These are phyloP conservation scores for Cardiocondyla obscurior DNA, from an alignment of 1,140 invertebrate species.

Conservation along the genomic window DNA sequence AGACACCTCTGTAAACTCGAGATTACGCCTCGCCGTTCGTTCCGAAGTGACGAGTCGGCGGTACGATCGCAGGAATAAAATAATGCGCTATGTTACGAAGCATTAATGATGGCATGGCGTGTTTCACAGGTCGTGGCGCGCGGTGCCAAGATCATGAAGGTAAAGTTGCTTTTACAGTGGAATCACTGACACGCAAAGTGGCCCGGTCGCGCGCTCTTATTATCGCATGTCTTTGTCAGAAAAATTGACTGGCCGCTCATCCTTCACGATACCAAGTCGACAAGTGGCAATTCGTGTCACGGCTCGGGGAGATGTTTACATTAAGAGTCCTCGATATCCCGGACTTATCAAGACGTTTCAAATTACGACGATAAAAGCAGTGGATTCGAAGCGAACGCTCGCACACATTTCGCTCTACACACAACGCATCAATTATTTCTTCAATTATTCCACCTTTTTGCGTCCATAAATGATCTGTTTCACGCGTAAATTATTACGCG, in stretches of 20 bases:
- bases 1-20: not conserved
- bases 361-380: not conserved
- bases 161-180: slow-evolving; percentile 49
- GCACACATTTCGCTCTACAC: not conserved
- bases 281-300: not conserved
- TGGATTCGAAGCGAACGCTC: not conserved
- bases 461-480: not conserved
- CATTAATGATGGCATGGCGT: slow-evolving; percentile 65
- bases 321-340: not conserved
- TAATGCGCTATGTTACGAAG: slow-evolving; percentile 38
- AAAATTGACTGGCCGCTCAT: slow-evolving; percentile 26
- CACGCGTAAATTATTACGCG: not conserved
- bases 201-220: slow-evolving; percentile 59
- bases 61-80: slow-evolving; percentile 64
- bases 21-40: not conserved
- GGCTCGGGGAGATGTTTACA: not conserved
- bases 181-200: slow-evolving; percentile 62
- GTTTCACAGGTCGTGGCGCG: slow-evolving; percentile 58
- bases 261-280: slow-evolving; percentile 19
- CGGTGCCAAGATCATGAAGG: slow-evolving; percentile 63
- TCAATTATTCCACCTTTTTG: not conserved
- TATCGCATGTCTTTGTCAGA: slow-evolving; percentile 19
- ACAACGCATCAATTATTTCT: not conserved
- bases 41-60: slow-evolving; percentile 49
- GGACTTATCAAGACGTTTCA: not conserved